Evolutionary conservation across 2,888 invertebrate species (phyloP).

Genomic region (Tachina fera): DNA sequence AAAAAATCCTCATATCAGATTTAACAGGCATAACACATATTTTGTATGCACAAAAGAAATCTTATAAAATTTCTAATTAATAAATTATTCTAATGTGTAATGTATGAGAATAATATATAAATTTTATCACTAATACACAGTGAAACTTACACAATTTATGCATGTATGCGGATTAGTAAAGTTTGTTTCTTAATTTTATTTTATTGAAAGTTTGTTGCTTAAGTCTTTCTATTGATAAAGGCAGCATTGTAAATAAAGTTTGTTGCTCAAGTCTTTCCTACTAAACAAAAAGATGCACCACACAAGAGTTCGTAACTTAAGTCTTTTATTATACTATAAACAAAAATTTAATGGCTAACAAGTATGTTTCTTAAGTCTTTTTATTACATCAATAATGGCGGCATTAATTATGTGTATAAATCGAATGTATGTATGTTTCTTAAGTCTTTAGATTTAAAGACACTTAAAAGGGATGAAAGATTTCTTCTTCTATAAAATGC

Average conservation of each 20-base stretch:
- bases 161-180: neutral
- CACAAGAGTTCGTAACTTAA: neutral
- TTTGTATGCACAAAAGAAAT: too few relatives aligned
- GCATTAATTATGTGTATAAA: neutral
- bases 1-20: too few relatives aligned
- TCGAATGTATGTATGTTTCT: conserved; percentile 9
- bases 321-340: neutral
- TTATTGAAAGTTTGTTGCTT: neutral
- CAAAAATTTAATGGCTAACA: neutral
- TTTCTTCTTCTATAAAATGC: neutral
- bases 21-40: too few relatives aligned
- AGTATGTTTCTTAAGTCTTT: conserved; percentile 25
- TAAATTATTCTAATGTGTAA: too few relatives aligned
- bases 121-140: too few relatives aligned
- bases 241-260: neutral
- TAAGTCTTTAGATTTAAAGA: neutral
- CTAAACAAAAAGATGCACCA: neutral
- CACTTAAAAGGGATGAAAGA: neutral
- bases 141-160: too few relatives aligned
- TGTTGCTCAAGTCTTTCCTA: conserved; percentile 7
- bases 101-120: too few relatives aligned
- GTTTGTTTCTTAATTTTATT: conserved; percentile 7
- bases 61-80: too few relatives aligned
- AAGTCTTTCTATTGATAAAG: neutral
- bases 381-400: neutral